Base-by-base conservation (phyloP, 2,888 invertebrate genomes). In the Marasmarcha lunaedactyla region DNA sequence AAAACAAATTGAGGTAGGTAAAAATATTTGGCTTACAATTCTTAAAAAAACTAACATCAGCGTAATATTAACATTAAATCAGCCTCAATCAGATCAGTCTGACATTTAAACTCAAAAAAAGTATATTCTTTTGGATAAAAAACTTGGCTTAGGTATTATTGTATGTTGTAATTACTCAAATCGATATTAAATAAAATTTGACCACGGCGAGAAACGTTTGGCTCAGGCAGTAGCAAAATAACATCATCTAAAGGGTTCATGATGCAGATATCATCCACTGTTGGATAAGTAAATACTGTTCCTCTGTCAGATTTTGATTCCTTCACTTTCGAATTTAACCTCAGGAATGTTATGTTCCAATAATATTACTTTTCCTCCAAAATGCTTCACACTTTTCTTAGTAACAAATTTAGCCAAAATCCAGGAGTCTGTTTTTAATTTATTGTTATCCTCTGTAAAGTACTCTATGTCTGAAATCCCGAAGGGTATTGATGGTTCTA, bases 301-400 rank as follows among this genome's bases (percentile, higher is more conserved):
- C 44, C 44, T 38, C 38, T 37, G n/a, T 36, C 12, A 42, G 12
- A 25, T 39, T 42, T 48, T n/a, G 42, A 40, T 20, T 46, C 20
- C 15, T 45, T 45, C 10, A 43, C 39, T 37, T 42, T 43, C 14
- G 43, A 46, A 48, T 42, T 44, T 48, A 7, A 48, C 43, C 10
- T 20, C 41, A 15, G 47, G 45, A 37, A 37, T 35, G 13, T 40
- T 42, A 38, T 46, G 33, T n/a, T 15, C 35, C 3, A 46, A 33
- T 33, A 37, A 35, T 37, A 46, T 14, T 14, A 48, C 37, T 27
- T 42, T 35, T n/a, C 48, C 48, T 1, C 45, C 48, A 42, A 36
- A 48, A 41, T 47, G 45, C 30, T 48, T 48, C 12, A 44, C 3
- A 33, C 43, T 46, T 35, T 47, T 50, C 40, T 50, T 50, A 27